Percentiles rank a stretch among this genome's conserved stretches.
These are phyloP conservation scores for Carcinoscorpius rotundicauda DNA, from an alignment of 1,140 invertebrate species.

Conservation along the genomic window DNA sequence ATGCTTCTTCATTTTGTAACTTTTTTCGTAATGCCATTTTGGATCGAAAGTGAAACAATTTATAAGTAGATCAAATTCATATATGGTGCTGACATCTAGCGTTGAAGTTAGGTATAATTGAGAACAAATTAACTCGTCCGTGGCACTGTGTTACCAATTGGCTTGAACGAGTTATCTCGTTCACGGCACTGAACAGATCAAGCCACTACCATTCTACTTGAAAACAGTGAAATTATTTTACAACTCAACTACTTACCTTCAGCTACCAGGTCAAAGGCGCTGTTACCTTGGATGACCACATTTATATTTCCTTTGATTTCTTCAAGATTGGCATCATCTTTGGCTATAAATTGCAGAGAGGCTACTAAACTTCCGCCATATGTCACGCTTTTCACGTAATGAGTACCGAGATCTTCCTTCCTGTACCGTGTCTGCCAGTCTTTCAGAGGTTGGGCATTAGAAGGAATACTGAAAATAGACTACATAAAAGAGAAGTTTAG, in stretches of 20 bases:
- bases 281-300: not conserved
- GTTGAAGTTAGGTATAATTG: no score
- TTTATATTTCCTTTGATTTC: slow-evolving; percentile 8
- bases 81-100: no score
- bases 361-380: slow-evolving; percentile 17
- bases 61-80: no score
- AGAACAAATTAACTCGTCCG: no score
- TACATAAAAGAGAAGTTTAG: not conserved
- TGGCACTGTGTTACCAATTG: no score
- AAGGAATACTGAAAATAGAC: slow-evolving; percentile 2
- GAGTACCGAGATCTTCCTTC: slow-evolving; percentile 9
- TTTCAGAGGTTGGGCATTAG: not conserved
- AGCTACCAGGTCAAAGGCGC: slow-evolving; percentile 7
- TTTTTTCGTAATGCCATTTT: no score
- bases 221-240: no score
- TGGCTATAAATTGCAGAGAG: slow-evolving; percentile 11
- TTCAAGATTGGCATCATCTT: slow-evolving; percentile 4
- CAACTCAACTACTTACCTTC: slow-evolving; percentile 6
- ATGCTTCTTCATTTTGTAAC: no score
- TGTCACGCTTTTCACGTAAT: slow-evolving; percentile 14
- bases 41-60: no score
- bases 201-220: no score
- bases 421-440: not conserved
- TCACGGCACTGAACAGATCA: no score
- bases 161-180: no score